A percentile compares a stretch with the other conserved stretches of the same genome.
Conservation (phyloP, 2,113 vertebrate genomes). For the Rhynchopsitta pachyrhyncha region DNA sequence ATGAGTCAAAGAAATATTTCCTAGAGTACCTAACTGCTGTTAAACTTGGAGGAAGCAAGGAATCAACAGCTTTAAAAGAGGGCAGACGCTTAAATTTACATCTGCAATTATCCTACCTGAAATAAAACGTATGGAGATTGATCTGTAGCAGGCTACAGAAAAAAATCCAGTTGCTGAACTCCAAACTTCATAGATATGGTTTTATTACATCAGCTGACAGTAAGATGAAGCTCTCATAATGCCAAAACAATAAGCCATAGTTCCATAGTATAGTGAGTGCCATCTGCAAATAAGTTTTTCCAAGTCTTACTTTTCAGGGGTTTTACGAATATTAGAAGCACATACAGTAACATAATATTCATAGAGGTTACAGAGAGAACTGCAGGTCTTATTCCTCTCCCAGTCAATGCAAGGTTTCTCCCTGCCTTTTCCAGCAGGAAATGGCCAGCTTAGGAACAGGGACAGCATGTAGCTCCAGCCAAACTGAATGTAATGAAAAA, state of each 20-base stretch:
- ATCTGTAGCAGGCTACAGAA: not conserved
- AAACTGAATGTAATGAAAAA: not conserved
- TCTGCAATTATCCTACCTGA: not conserved
- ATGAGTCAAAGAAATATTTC: not conserved
- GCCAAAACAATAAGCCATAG: not conserved
- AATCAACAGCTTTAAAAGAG: slow-evolving; percentile 1
- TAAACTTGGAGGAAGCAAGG: not conserved
- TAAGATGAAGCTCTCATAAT: not conserved
- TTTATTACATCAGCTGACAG: not conserved
- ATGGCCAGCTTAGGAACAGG: not conserved
- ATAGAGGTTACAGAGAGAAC: not conserved
- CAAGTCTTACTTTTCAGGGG: not conserved
- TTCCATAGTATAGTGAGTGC: not conserved
- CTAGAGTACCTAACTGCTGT: not conserved
- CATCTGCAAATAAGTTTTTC: not conserved
- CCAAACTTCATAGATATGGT: not conserved
- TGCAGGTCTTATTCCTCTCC: not conserved
- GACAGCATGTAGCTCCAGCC: slow-evolving; percentile 29
- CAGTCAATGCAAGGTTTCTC: not conserved
- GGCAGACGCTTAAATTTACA: not conserved
- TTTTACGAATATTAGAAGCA: not conserved
- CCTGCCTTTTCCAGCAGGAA: slow-evolving; percentile 15
- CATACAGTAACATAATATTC: not conserved
- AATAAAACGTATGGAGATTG: not conserved
- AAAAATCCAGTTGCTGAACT: not conserved